Percentiles rank a stretch among this genome's conserved stretches.
These are phyloP conservation scores for Acropora yongei DNA, from an alignment of 64 coral and sea anemone species.

Conservation along the genomic window DNA sequence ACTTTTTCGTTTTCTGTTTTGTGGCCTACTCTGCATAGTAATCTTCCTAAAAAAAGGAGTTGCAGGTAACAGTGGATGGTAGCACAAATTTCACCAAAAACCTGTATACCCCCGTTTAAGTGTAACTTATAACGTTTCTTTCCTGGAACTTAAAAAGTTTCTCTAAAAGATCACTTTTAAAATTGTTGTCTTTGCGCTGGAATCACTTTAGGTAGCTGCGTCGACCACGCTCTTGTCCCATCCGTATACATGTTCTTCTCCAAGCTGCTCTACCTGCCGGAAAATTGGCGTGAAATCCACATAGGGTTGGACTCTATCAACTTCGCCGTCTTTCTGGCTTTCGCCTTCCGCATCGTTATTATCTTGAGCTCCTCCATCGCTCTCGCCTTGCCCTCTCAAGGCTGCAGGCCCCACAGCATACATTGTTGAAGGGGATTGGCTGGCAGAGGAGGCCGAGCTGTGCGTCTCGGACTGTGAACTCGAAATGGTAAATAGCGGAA, in stretches of 20 bases:
- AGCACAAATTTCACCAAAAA: too few species aligned
- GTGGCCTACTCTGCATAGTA: too few species aligned
- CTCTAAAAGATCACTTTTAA: background rate
- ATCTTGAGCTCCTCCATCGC: background rate
- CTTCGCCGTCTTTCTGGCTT: constrained; percentile 7
- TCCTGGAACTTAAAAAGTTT: background rate
- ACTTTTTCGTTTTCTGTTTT: too few species aligned
- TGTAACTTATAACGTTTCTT: too few species aligned
- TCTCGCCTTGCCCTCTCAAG: background rate
- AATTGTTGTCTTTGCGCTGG: background rate
- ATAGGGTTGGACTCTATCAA: constrained; percentile 65
- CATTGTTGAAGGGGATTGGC: constrained; percentile 54
- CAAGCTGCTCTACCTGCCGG: constrained; percentile 23
- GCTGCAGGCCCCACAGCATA: background rate
- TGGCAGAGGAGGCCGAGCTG: constrained; percentile 73
- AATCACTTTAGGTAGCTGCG: background rate
- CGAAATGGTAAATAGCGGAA: constrained; percentile 19
- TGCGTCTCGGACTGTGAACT: constrained; percentile 60
- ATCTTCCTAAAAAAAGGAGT: too few species aligned
- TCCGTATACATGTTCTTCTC: constrained; percentile 69
- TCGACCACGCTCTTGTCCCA: background rate
- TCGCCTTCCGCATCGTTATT: background rate
- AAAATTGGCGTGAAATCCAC: constrained; percentile 78
- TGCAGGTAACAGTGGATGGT: too few species aligned
- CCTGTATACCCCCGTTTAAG: too few species aligned